Evolutionary conservation across 2,888 invertebrate species (phyloP).

Genomic region (Scaptomyza tumidula): DNA sequence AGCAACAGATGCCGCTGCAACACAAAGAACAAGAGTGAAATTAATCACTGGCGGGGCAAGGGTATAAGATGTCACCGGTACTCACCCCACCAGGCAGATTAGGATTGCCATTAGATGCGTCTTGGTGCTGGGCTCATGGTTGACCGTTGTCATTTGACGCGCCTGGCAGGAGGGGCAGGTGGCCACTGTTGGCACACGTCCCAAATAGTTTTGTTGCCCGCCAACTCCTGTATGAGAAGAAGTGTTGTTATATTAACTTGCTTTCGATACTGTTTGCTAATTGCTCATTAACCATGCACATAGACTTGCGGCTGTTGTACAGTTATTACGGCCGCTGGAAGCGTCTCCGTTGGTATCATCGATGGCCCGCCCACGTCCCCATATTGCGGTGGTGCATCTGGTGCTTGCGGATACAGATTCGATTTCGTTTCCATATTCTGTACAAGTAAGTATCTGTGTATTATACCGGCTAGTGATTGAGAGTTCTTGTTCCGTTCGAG

Average conservation of each 20-base stretch:
- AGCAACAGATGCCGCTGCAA: slow-evolving; percentile 67
- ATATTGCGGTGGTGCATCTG: slow-evolving; percentile 44
- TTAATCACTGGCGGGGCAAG: background rate
- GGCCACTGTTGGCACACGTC: slow-evolving; percentile 48
- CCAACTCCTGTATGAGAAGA: slow-evolving; percentile 1
- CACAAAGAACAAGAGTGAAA: background rate
- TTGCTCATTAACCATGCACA: slow-evolving; percentile 30
- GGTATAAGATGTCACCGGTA: background rate
- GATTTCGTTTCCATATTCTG: slow-evolving; percentile 41
- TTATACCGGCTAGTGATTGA: background rate
- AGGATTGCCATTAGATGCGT: slow-evolving; percentile 70
- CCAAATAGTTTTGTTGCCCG: slow-evolving; percentile 36
- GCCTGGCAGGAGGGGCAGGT: slow-evolving; percentile 71
- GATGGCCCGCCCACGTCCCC: slow-evolving; percentile 35
- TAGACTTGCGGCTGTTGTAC: slow-evolving; percentile 47
- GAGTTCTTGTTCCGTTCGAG: background rate
- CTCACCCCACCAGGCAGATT: slow-evolving; percentile 66
- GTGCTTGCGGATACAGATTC: slow-evolving; percentile 37
- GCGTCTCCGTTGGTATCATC: slow-evolving; percentile 37
- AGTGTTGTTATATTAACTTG: background rate
- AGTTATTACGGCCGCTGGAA: slow-evolving; percentile 22
- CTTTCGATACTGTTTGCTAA: background rate
- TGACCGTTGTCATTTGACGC: slow-evolving; percentile 56
- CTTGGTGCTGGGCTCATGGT: slow-evolving; percentile 58
- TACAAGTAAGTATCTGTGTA: background rate